A percentile compares a stretch with the other conserved stretches of the same genome.
Conservation (phyloP, 2,113 vertebrate genomes). For the Mesembrinibis cayennensis region DNA sequence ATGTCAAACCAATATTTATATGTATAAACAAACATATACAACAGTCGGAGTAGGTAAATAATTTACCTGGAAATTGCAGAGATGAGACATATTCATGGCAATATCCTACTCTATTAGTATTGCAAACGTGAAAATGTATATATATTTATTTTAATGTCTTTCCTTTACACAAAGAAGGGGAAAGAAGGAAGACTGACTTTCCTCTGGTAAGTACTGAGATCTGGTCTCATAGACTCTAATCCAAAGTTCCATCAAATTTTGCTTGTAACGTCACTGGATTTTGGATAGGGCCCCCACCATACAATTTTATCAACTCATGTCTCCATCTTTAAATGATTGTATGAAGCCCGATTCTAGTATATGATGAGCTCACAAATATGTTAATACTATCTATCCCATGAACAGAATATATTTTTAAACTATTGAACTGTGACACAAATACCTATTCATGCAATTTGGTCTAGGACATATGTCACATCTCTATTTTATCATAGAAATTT, state of each 20-base stretch:
- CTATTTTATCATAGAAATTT: background rate
- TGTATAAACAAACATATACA: conserved; percentile 3
- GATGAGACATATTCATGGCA: background rate
- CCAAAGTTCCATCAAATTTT: background rate
- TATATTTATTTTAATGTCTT: background rate
- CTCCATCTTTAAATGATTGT: background rate
- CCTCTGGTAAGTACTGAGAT: background rate
- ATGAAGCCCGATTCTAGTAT: background rate
- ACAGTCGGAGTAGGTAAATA: conserved; percentile 36
- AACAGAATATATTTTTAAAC: background rate
- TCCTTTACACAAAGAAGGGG: background rate
- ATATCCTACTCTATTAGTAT: background rate
- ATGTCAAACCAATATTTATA: conserved; percentile 41
- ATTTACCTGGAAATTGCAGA: conserved; percentile 4
- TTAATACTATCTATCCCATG: background rate
- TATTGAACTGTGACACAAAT: background rate
- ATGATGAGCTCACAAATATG: background rate
- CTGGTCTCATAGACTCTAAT: background rate
- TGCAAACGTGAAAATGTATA: background rate
- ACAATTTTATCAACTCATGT: background rate
- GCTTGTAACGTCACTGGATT: background rate
- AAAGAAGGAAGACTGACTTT: background rate
- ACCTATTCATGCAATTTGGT: background rate
- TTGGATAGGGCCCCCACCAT: background rate
- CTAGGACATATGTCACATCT: background rate